Percentiles rank a stretch among this genome's conserved stretches.
These are phyloP conservation scores for Burhinus bistriatus DNA, from an alignment of 2,113 vertebrate genomes.

Conservation along the genomic window DNA sequence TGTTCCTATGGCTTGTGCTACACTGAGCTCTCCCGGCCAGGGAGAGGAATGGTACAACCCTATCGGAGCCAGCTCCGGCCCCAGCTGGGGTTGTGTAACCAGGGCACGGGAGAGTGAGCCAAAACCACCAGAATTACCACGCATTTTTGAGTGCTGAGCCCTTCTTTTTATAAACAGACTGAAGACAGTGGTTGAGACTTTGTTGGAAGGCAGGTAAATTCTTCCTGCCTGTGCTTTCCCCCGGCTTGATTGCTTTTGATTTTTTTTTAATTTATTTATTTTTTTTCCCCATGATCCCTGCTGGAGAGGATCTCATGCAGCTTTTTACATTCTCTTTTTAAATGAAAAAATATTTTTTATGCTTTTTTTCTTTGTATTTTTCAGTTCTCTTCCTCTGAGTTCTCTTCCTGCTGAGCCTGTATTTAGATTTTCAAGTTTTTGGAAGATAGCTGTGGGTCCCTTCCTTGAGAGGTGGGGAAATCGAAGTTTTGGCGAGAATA, in stretches of 20 bases:
- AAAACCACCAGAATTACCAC: neutral
- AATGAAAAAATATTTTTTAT: neutral
- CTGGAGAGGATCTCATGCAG: neutral
- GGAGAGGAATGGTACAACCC: neutral
- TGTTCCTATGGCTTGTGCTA: neutral
- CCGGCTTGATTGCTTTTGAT: neutral
- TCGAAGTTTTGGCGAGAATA: neutral
- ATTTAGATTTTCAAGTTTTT: neutral
- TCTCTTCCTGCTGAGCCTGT: neutral
- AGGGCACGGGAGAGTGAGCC: neutral
- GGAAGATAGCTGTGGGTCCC: neutral
- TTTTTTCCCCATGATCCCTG: neutral
- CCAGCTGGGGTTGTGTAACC: neutral
- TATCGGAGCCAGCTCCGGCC: fast-evolving
- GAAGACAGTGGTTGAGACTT: neutral
- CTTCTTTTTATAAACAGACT: neutral
- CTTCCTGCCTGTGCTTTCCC: neutral
- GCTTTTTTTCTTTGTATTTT: neutral
- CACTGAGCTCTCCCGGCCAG: neutral
- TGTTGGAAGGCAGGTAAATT: neutral
- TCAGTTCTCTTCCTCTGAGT: neutral
- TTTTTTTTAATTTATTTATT: neutral
- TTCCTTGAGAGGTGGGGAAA: neutral
- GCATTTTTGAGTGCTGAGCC: neutral
- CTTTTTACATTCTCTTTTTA: neutral